Base-by-base conservation (phyloP, 1,140 invertebrate species). In the Ceratosolen fusciceps region DNA sequence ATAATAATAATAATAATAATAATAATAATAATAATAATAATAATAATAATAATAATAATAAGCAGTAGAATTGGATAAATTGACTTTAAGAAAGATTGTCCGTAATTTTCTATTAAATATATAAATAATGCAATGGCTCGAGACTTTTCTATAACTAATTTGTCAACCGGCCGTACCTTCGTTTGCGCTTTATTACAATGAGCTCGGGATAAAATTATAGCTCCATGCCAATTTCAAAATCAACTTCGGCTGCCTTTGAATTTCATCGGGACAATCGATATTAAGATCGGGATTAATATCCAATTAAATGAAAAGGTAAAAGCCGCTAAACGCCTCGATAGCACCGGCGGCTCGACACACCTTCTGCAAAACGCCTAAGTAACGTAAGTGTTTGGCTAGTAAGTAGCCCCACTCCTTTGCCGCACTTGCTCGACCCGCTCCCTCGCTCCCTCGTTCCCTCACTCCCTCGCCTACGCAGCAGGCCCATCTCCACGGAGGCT, bases 321-420 rank as follows among this genome's bases (percentile, higher is more conserved):
- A 26, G 10, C 31, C 14, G 21, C 52, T 72, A 65, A 54, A 37
- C 71, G 54, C 31, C 58, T 29, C 21, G 49, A 62, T 24, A 56
- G 71, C 34, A 58, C 16, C 16, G 24, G 19, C 16, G 24, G 19
- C 19, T 43, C 24, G 67, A 60, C 56, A 68, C 47, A 65, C 49
- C 74, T 56, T 26, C 74, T 29, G 49, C 49, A 76, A 80, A 81
- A 82, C n/a, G 78, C 77, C 71, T 81, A 82, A 76, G 56, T 67
- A 80, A 74, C 76, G 34, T 65, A 77, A 76, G 75, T 77, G 67
- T 71, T 77, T 71, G 67, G 67, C 65, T 77, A 70, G 52, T 16
- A n/a, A n/a, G n/a, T n/a, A n/a, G n/a, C n/a, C n/a, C n/a, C n/a
- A n/a, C n/a, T 49, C 26, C 58, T 12, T 5, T 37, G n/a, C n/a